These are phyloP conservation scores for Myrmecobius fasciatus DNA, from an alignment of 2,113 vertebrate genomes.

Conservation along the genomic window DNA sequence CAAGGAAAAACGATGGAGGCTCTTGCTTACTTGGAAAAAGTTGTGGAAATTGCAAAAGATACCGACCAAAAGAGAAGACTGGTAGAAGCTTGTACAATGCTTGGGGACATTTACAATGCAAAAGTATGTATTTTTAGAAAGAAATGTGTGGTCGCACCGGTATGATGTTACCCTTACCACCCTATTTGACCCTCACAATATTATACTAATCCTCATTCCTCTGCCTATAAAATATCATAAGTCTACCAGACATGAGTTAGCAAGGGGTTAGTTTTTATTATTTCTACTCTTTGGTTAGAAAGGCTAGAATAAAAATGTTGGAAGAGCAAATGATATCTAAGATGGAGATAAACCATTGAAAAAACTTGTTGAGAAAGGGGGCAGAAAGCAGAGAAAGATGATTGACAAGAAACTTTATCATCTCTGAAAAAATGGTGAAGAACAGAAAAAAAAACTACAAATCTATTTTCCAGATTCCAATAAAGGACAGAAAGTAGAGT, in stretches of 20 bases:
- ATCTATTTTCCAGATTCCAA: not conserved
- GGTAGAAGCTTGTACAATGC: conserved; percentile 81
- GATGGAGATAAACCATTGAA: not conserved
- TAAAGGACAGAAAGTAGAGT: not conserved
- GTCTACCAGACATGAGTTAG: not conserved
- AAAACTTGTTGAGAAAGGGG: not conserved
- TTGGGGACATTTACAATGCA: conserved; percentile 85
- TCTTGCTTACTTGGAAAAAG: conserved; percentile 78
- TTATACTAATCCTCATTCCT: not conserved
- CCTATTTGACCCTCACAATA: not conserved
- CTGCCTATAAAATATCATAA: too few relatives aligned
- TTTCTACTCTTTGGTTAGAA: not conserved
- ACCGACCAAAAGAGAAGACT: conserved; percentile 77
- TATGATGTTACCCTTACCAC: not conserved
- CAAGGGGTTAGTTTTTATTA: not conserved
- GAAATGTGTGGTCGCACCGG: not conserved
- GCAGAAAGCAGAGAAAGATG: not conserved
- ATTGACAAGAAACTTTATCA: not conserved
- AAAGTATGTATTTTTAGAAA: conserved; percentile 79
- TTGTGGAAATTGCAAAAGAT: conserved; percentile 79
- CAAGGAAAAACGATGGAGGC: conserved; percentile 81
- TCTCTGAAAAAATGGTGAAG: not conserved
- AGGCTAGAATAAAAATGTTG: not conserved
- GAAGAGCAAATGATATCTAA: not conserved
- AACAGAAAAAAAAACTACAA: not conserved